Percentiles rank a stretch among this genome's conserved stretches.
These are phyloP conservation scores for Leptinotarsa defecta DNA, from an alignment of 1,140 invertebrate genomes.

Conservation along the genomic window DNA sequence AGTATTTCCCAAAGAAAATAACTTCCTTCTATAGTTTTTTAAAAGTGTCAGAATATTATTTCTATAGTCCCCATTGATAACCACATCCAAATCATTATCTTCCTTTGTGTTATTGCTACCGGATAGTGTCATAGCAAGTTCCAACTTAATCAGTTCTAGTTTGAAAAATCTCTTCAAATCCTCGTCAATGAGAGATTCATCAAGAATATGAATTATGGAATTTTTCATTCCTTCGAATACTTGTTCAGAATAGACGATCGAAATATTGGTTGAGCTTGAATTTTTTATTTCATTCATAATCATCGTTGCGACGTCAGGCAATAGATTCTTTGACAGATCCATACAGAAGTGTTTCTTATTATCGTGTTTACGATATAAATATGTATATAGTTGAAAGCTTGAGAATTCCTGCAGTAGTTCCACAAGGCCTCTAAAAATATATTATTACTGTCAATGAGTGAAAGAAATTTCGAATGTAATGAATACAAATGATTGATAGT, in stretches of 20 bases:
- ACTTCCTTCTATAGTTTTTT: conserved; percentile 5
- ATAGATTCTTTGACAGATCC: neutral
- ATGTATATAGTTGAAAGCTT: conserved; percentile 1
- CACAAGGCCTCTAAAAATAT: conserved; percentile 5
- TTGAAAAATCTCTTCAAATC: neutral
- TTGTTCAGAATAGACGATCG: neutral
- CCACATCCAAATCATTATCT: neutral
- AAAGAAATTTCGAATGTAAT: too few species aligned
- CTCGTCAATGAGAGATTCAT: conserved; percentile 7
- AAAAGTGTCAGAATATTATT: neutral
- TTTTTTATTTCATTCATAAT: neutral
- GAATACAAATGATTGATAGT: too few species aligned
- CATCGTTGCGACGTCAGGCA: neutral
- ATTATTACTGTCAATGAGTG: too few species aligned
- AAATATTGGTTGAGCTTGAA: neutral
- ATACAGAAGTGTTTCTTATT: conserved; percentile 2
- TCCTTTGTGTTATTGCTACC: neutral
- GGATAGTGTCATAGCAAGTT: neutral
- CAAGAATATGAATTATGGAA: neutral
- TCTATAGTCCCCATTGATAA: neutral
- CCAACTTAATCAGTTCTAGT: neutral
- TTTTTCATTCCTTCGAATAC: neutral
- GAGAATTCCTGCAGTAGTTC: conserved; percentile 1
- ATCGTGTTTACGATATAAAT: neutral
- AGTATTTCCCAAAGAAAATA: neutral